Evolutionary conservation across 2,888 invertebrate genomes (phyloP), one percentile per base, ranked within the genome.

Genomic region (Drosophila cognata): DNA sequence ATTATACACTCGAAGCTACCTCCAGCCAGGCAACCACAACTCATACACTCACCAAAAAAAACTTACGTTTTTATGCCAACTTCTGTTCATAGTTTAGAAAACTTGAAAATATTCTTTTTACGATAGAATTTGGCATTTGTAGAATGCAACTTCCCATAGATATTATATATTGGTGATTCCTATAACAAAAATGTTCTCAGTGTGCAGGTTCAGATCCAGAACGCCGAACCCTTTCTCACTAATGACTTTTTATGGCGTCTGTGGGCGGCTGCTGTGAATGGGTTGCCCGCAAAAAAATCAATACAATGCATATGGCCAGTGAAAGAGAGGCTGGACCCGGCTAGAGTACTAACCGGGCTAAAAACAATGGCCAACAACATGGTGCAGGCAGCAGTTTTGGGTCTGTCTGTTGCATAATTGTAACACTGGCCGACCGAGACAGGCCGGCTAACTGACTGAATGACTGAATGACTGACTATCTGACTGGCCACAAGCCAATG

Each of bases 231-330:
- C 81, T 81, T 82, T 72, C 82, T 76, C 80, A 86, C 90, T 91
- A 88, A 91, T 89, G 87, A 88, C 91, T 89, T 90, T 85, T 90
- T 86, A 88, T 82, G 84, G 74, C 82, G 59, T 64, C 84, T 68
- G 73, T 82, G 85, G 70, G 57, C 38, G 46, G 66, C 82, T 50
- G 68, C 64, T 61, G 67, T 56, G 62, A 74, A 84, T 68, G 75
- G 69, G 69, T 83, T 72, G 77, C 58, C 73, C 77, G 65, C 74
- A 79, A 68, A 71, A 78, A 88, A 88, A 90, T 86, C 86, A 87
- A 87, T 89, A 89, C 76, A 84, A 89, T 89, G 88, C 89, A 82
- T 43, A 57, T 58, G 81, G 60, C 77, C 71, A 80, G 65, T 46
- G 28, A 56, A 48, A 53, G 76, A 29, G 28, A 13, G 38, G 59